Evolutionary conservation across 2,113 vertebrate genomes (phyloP).

Genomic region (Upupa epops): DNA sequence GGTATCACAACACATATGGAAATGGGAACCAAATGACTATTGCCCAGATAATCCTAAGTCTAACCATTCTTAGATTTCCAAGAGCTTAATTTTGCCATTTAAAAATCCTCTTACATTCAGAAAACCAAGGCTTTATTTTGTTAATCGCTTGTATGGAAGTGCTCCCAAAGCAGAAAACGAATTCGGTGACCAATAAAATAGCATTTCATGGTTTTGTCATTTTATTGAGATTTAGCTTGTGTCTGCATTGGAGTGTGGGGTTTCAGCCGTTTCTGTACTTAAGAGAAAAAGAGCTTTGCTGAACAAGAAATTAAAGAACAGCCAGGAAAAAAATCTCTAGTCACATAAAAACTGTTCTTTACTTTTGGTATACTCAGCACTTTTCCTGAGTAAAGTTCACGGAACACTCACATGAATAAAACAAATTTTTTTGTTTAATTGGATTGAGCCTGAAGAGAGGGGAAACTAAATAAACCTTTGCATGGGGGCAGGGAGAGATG

Average conservation of each 20-base stretch:
- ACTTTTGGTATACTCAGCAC: conserved; percentile 48
- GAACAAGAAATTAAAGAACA: conserved; percentile 5
- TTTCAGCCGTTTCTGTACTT: not conserved
- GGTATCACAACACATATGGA: conserved; percentile 42
- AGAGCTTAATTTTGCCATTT: conserved; percentile 20
- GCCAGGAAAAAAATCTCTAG: not conserved
- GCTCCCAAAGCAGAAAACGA: not conserved
- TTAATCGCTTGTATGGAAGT: conserved; percentile 24
- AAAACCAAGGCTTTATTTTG: conserved; percentile 31
- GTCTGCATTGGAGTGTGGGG: not conserved
- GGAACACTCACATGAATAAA: conserved; percentile 24
- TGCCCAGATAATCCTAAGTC: conserved; percentile 15
- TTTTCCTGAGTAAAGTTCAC: conserved; percentile 44
- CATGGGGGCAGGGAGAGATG: not conserved
- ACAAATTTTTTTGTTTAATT: conserved; percentile 55
- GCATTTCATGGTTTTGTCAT: not conserved
- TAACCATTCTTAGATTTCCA: conserved; percentile 20
- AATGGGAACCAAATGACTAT: conserved; percentile 38
- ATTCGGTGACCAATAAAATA: conserved; percentile 33
- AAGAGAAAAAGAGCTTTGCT: conserved; percentile 19
- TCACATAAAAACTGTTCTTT: conserved; percentile 34
- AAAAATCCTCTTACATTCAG: conserved; percentile 47
- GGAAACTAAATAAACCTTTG: conserved; percentile 40
- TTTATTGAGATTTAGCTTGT: not conserved
- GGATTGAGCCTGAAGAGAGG: conserved; percentile 21